These are phyloP conservation scores for Erinaceus europaeus DNA, from an alignment of 2,113 vertebrate genomes.

Conservation along the genomic window DNA sequence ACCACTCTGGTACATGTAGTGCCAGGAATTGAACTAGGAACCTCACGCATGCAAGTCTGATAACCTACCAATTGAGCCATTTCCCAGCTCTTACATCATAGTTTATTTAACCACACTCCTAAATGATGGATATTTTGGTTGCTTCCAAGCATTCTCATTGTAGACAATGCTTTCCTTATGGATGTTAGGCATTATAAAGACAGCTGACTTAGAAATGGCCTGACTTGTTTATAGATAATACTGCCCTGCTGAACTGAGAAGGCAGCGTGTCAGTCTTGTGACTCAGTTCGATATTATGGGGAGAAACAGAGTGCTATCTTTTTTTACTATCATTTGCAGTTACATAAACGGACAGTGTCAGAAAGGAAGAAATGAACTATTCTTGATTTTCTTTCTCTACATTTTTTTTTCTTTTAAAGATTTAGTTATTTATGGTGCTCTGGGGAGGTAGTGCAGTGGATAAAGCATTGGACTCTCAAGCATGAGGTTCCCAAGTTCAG, in stretches of 20 bases:
- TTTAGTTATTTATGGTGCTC: background rate
- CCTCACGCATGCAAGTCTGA: no score
- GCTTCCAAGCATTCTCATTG: slow-evolving; percentile 13
- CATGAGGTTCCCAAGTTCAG: no score
- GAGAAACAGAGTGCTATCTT: slow-evolving; percentile 1
- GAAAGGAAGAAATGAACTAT: slow-evolving; percentile 29
- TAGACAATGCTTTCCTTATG: slow-evolving; percentile 27
- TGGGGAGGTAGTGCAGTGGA: no score
- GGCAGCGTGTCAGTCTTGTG: slow-evolving; percentile 34
- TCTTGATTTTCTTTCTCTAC: slow-evolving; percentile 44
- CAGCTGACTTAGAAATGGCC: slow-evolving; percentile 19
- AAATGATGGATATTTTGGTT: slow-evolving; percentile 16
- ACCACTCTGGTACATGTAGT: no score
- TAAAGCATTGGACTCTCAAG: no score
- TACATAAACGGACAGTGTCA: slow-evolving; percentile 39
- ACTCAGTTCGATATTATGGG: slow-evolving; percentile 45
- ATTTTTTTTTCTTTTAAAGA: no score
- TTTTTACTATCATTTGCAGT: slow-evolving; percentile 23
- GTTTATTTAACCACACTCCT: slow-evolving; percentile 4
- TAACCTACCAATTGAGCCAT: no score
- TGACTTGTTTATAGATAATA: slow-evolving; percentile 25
- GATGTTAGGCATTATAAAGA: slow-evolving; percentile 29
- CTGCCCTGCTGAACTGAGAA: slow-evolving; percentile 65
- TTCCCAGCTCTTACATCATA: no score
- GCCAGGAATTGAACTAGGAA: no score